Conservation (phyloP, 2,797 vertebrate species). For the Phalloptychus januarius region DNA sequence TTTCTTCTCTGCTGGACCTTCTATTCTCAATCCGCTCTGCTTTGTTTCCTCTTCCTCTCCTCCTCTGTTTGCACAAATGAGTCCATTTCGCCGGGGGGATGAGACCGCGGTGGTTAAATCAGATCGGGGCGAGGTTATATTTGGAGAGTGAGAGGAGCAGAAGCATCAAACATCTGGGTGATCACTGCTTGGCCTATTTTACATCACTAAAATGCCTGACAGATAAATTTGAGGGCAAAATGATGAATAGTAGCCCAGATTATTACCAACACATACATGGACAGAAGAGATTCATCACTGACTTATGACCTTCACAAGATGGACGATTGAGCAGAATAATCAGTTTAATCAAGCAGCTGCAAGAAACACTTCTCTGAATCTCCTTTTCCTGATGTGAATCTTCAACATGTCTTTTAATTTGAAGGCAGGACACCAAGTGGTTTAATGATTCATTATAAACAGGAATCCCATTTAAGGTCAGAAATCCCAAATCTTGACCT, state of each 20-base stretch:
- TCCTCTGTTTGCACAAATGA: slow-evolving; percentile 59
- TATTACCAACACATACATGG: slow-evolving; percentile 8
- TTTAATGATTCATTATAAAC: neutral
- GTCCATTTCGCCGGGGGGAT: slow-evolving; percentile 66
- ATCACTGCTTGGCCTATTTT: slow-evolving; percentile 75
- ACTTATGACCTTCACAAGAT: neutral
- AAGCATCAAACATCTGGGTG: slow-evolving; percentile 66
- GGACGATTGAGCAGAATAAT: slow-evolving; percentile 7
- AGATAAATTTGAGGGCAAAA: slow-evolving; percentile 46
- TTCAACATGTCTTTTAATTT: neutral
- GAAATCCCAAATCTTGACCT: neutral
- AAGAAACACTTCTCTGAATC: neutral
- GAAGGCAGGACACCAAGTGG: neutral
- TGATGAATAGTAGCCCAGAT: slow-evolving; percentile 57
- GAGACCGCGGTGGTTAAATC: slow-evolving; percentile 65
- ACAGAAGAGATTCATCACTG: slow-evolving; percentile 5
- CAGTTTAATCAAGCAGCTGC: neutral
- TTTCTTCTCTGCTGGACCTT: slow-evolving; percentile 47
- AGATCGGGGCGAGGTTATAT: slow-evolving; percentile 76
- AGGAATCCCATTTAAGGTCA: neutral
- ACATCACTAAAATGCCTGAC: slow-evolving; percentile 61
- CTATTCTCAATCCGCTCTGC: slow-evolving; percentile 39
- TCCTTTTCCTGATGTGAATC: neutral
- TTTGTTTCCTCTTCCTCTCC: slow-evolving; percentile 30
- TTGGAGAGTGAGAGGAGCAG: slow-evolving; percentile 61